These are phyloP conservation scores for Nicator chloris DNA, from an alignment of 2,113 vertebrate genomes.

Conservation along the genomic window DNA sequence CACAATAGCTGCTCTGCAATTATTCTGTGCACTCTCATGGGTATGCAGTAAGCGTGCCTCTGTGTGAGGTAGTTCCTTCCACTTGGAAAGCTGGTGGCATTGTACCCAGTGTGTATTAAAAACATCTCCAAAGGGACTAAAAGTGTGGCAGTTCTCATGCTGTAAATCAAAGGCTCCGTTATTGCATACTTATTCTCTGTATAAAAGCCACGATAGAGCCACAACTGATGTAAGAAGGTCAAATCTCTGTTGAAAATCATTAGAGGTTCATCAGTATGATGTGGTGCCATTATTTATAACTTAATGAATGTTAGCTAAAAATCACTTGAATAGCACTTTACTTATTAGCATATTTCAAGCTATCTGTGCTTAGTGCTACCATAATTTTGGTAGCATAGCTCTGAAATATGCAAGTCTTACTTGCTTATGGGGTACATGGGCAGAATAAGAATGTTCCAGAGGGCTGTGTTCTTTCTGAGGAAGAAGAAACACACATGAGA, in stretches of 20 bases:
- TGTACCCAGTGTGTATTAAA: background rate
- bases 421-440: background rate
- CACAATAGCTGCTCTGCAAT: background rate
- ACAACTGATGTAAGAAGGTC: background rate
- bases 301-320: background rate
- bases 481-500: background rate
- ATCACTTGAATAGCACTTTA: background rate
- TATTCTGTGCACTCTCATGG: accelerated
- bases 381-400: background rate
- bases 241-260: background rate
- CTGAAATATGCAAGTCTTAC: background rate
- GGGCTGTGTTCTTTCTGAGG: background rate
- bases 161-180: background rate
- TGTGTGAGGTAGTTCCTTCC: background rate
- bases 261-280: background rate
- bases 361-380: background rate
- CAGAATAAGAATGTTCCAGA: background rate
- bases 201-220: background rate
- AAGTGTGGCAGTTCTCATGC: background rate
- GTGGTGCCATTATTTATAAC: background rate
- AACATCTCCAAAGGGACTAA: background rate
- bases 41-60: background rate
- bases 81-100: background rate
- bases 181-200: background rate
- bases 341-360: background rate